Evolutionary conservation across 1,140 invertebrate genomes (phyloP), one percentile per base, ranked within the genome.

Genomic region (Temnothorax curvispinosus): DNA sequence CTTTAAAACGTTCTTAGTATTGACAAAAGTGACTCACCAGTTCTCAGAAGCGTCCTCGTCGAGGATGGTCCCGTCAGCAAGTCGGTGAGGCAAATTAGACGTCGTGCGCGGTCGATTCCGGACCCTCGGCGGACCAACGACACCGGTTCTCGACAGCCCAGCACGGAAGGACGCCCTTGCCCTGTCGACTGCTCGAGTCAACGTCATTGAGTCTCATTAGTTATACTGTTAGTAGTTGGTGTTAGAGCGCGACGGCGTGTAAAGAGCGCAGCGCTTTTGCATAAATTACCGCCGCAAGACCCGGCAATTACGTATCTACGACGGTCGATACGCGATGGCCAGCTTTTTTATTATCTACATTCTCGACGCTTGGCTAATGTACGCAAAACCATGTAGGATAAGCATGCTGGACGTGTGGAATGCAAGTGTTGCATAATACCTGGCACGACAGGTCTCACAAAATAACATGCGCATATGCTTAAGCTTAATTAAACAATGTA

Each of bases 161-260:
- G 94, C 94, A 8, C 97, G 95, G 92, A 97, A 97, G 50, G 97
- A 97, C 90, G 97, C 96, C 87, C 96, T 94, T 56, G 97, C 97
- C 91, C 97, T 96, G 94, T 97, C 96, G 94, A 97, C 97, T 97
- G 94, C 78, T 92, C 91, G 87, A 93, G 91, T 91, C 89, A 93
- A 92, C 87, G 90, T 92, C 87, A 93, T 93, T 92, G 87, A 87
- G 89, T 91, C 71, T 84, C 69, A 91, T 92, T 91, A 93, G 88
- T 27, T 27, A 27, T 91, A 91, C 78, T 81, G 86, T 92, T 92
- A 91, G 89, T 90, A 87, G 8, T 77, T 65, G 88, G 72, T 89
- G 85, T 86, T 81, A 89, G 54, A 80, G 18, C 35, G 67, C 32
- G 44, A 56, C 32, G 80, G 18, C 15, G 27, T 18, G 47, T 9